Evolutionary conservation across 1,140 invertebrate genomes (phyloP).

Genomic region (Octopus bimaculoides): DNA sequence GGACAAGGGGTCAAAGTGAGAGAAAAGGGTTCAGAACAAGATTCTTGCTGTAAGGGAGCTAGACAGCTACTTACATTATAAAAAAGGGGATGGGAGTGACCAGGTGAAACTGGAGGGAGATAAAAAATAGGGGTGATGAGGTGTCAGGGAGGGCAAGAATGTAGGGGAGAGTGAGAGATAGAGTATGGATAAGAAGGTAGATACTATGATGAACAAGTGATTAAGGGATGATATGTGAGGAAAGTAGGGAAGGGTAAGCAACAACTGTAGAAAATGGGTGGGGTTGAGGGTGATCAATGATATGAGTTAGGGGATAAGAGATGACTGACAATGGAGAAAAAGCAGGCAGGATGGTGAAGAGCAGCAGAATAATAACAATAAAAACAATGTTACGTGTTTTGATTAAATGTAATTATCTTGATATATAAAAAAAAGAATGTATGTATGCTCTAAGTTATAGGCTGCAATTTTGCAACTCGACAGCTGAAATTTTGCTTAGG

Average conservation of each 20-base stretch:
- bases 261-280: not conserved
- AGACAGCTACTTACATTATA: not conserved
- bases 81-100: not conserved
- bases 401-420: no score
- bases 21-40: not conserved
- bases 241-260: not conserved
- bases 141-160: not conserved
- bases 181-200: not conserved
- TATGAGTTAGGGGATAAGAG: slow-evolving; percentile 11
- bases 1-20: not conserved
- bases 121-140: not conserved
- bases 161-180: not conserved
- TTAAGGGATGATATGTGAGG: not conserved
- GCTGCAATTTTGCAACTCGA: no score
- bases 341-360: slow-evolving; percentile 14
- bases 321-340: not conserved
- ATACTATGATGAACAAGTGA: not conserved
- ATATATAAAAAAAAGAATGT: no score
- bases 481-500: no score
- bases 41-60: no score
- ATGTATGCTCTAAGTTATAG: no score
- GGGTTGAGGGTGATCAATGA: slow-evolving; percentile 5
- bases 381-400: no score
- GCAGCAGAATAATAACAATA: slow-evolving; percentile 9
- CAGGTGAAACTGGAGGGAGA: not conserved